A percentile compares a stretch with the other conserved stretches of the same genome.
Evolutionary conservation across 2,888 invertebrate species (phyloP).

Genomic region (Chymomyza procnemis): DNA sequence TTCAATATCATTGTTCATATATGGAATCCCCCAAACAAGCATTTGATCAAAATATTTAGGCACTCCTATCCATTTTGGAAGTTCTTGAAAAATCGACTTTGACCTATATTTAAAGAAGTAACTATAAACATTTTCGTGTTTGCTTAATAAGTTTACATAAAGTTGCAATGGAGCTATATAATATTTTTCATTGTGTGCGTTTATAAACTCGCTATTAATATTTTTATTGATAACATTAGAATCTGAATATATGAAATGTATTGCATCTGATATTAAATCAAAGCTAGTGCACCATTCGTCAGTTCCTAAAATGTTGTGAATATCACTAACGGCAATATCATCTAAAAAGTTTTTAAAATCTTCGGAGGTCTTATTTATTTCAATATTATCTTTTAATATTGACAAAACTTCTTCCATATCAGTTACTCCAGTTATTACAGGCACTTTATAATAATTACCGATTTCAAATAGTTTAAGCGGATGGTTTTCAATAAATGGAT

Average conservation of each 20-base stretch:
- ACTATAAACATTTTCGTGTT: conserved; percentile 81
- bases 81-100: conserved; percentile 80
- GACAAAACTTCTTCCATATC: conserved; percentile 89
- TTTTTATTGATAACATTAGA: conserved; percentile 83
- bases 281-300: conserved; percentile 82
- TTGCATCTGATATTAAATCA: conserved; percentile 85
- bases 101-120: conserved; percentile 89
- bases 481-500: conserved; percentile 84
- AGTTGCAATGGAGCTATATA: conserved; percentile 86
- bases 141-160: conserved; percentile 83
- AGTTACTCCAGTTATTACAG: conserved; percentile 87
- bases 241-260: conserved; percentile 85
- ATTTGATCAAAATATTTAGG: conserved; percentile 90
- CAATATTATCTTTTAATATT: conserved; percentile 81
- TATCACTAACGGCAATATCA: conserved; percentile 83
- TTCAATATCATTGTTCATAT: conserved; percentile 82
- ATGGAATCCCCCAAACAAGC: conserved; percentile 89
- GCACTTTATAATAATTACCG: conserved; percentile 84
- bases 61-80: conserved; percentile 88
- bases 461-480: conserved; percentile 83
- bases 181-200: conserved; percentile 87
- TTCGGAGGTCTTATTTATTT: conserved; percentile 80
- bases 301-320: conserved; percentile 79
- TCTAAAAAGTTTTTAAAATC: conserved; percentile 82
- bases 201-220: conserved; percentile 83